These are phyloP conservation scores for Mycteria americana DNA, from an alignment of 2,797 vertebrate species.

Conservation along the genomic window DNA sequence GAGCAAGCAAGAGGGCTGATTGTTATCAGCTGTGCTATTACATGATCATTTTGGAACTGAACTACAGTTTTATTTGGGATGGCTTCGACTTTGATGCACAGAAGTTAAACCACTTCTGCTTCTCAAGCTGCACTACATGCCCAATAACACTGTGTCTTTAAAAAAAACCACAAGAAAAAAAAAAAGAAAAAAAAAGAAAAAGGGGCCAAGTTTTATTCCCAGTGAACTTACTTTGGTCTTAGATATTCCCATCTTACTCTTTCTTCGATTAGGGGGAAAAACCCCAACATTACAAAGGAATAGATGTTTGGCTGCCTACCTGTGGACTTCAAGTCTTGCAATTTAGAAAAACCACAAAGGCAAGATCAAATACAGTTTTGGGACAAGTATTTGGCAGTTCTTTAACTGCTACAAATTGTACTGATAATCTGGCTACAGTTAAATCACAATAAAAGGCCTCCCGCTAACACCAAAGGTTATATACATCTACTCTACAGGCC, in stretches of 20 bases:
- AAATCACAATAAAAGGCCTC: background rate
- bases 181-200: background rate
- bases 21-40: background rate
- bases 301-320: background rate
- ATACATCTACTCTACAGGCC: background rate
- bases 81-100: background rate
- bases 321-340: background rate
- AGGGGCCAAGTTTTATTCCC: background rate
- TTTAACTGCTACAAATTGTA: background rate
- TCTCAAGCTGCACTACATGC: background rate
- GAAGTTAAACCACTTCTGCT: background rate
- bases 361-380: background rate
- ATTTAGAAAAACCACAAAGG: background rate
- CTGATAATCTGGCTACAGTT: background rate
- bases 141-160: background rate
- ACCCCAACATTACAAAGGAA: background rate
- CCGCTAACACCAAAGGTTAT: background rate
- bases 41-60: background rate
- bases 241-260: background rate
- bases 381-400: background rate
- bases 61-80: background rate
- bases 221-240: background rate
- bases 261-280: background rate
- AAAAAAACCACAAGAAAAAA: background rate
- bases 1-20: background rate